Conservation (phyloP, 2,888 invertebrate genomes). For the Phorcus lineatus region DNA sequence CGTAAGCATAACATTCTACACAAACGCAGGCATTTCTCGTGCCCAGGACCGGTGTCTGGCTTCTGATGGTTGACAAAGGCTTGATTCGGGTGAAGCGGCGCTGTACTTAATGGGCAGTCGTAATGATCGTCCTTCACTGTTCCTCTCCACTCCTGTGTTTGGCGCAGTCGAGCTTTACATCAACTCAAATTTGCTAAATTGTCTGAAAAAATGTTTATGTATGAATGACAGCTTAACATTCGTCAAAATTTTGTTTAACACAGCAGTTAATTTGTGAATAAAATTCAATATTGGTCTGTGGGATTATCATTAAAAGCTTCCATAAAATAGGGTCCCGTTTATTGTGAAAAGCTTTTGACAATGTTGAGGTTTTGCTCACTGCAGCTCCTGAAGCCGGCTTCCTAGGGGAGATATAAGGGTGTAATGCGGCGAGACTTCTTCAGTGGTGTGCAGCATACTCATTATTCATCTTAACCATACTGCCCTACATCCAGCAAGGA, state of each 20-base stretch:
- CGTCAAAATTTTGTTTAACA: constrained; percentile 7
- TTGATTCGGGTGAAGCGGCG: background rate
- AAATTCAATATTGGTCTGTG: background rate
- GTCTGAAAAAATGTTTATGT: constrained; percentile 5
- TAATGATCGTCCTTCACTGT: background rate
- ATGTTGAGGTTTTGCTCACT: background rate
- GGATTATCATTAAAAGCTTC: background rate
- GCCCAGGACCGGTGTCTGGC: background rate
- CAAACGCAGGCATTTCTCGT: background rate
- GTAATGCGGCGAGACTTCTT: background rate
- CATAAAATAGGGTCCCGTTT: background rate
- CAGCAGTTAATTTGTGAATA: constrained; percentile 12
- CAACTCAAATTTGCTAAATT: background rate
- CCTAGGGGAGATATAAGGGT: background rate
- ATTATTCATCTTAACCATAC: too few relatives aligned
- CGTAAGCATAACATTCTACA: background rate
- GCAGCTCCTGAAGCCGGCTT: background rate
- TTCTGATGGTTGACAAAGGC: background rate
- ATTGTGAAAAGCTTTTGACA: background rate
- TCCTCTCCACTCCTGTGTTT: background rate
- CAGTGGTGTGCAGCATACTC: too few relatives aligned
- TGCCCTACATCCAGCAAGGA: too few relatives aligned
- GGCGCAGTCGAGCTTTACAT: background rate
- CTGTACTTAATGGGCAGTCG: background rate
- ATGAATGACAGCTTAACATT: background rate